Evolutionary conservation across 2,113 vertebrate species (phyloP).

Genomic region (Diadophis punctatus): DNA sequence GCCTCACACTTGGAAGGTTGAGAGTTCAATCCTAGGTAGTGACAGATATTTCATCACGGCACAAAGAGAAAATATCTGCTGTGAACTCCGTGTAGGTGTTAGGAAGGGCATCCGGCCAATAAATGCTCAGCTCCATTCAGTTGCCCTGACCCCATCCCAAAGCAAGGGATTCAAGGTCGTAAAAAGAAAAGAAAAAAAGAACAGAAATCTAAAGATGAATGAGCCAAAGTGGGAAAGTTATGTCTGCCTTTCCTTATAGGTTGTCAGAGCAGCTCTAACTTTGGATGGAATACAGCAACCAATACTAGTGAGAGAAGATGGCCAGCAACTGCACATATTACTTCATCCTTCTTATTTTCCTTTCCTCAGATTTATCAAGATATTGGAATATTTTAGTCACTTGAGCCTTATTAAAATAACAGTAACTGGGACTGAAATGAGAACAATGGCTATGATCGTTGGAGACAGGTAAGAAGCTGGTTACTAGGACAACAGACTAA

Average conservation of each 20-base stretch:
- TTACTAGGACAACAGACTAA: not conserved
- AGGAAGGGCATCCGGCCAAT: no score
- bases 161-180: no score
- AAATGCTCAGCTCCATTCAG: no score
- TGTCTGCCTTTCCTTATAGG: not conserved
- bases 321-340: not conserved
- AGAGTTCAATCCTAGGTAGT: no score
- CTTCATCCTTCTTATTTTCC: not conserved
- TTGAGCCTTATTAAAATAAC: not conserved
- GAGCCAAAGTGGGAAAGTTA: no score
- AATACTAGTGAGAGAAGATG: not conserved
- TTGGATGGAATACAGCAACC: not conserved
- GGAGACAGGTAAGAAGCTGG: not conserved
- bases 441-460: not conserved
- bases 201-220: not conserved
- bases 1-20: no score
- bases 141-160: no score
- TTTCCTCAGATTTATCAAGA: not conserved
- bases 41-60: no score
- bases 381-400: not conserved
- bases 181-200: no score
- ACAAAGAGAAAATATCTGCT: no score
- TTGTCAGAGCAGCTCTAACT: not conserved
- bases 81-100: no score
- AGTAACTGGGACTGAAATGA: not conserved